These are phyloP conservation scores for Papilio aristodemus DNA, from an alignment of 1,140 invertebrate species.

Conservation along the genomic window DNA sequence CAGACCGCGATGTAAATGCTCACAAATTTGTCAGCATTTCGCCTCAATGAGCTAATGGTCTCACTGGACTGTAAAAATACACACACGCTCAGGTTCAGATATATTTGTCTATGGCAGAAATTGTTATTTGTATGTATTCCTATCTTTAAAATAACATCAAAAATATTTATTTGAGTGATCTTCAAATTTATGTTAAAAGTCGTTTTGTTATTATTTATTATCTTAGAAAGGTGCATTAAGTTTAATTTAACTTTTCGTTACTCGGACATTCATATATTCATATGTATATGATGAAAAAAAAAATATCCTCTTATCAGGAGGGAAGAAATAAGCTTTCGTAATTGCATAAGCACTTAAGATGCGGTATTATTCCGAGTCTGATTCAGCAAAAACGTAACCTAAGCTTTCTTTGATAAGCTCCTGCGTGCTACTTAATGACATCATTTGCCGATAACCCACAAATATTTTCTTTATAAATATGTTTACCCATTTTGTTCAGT, in stretches of 20 bases:
- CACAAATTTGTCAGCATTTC: conserved; percentile 31
- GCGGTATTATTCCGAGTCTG: neutral
- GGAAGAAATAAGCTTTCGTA: conserved; percentile 3
- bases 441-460: conserved; percentile 6
- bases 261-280: no score
- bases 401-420: neutral
- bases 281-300: neutral
- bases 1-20: conserved; percentile 28
- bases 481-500: neutral
- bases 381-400: conserved; percentile 7
- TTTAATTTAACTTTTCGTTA: no score
- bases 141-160: neutral
- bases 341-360: conserved; percentile 12
- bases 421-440: neutral
- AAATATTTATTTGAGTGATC: no score
- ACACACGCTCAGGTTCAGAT: neutral
- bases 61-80: neutral
- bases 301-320: no score
- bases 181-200: no score
- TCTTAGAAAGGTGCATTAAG: no score
- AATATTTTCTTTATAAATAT: no score
- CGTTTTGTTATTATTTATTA: no score
- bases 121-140: neutral
- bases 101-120: neutral
- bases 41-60: conserved; percentile 28